These are phyloP conservation scores for Rhorus exstirpatorius DNA, from an alignment of 2,888 invertebrate species.

Conservation along the genomic window DNA sequence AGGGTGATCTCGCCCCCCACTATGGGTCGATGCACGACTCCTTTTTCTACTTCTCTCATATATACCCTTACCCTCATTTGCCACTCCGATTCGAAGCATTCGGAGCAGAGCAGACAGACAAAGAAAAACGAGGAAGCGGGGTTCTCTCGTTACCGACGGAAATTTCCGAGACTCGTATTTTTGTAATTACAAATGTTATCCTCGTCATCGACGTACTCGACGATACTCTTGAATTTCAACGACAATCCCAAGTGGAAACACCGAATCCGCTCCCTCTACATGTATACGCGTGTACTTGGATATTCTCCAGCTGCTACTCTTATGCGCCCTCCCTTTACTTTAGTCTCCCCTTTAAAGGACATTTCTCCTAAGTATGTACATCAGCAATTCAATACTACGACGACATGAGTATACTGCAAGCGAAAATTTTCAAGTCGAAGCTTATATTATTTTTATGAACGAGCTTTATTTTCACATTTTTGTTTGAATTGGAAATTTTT, in stretches of 20 bases:
- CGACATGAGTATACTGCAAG: too few relatives aligned
- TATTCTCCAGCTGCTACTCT: constrained; percentile 25
- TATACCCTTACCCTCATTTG: constrained; percentile 1
- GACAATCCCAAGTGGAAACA: constrained; percentile 52
- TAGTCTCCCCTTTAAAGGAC: constrained; percentile 23
- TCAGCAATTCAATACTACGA: too few relatives aligned
- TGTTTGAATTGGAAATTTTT: too few relatives aligned
- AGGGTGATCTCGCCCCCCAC: constrained; percentile 55
- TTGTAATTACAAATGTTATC: too few relatives aligned
- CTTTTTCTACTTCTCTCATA: not conserved
- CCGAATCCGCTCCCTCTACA: constrained; percentile 28
- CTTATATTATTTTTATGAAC: too few relatives aligned
- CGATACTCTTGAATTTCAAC: constrained; percentile 59
- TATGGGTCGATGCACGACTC: constrained; percentile 23
- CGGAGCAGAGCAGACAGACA: constrained; percentile 30
- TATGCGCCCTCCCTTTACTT: not conserved
- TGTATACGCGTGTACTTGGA: constrained; percentile 33
- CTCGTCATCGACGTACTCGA: constrained; percentile 46
- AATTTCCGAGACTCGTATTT: constrained; percentile 63
- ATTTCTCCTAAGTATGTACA: too few relatives aligned
- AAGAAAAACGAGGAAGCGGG: constrained; percentile 24
- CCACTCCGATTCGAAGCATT: constrained; percentile 11
- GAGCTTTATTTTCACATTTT: too few relatives aligned
- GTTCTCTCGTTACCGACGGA: constrained; percentile 64
- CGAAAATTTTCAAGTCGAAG: too few relatives aligned